A percentile compares a stretch with the other conserved stretches of the same genome.
phyloP scores from a whole-genome alignment of 2,888 invertebrate species.

The Tanytarsus gracilentus region DNA sequence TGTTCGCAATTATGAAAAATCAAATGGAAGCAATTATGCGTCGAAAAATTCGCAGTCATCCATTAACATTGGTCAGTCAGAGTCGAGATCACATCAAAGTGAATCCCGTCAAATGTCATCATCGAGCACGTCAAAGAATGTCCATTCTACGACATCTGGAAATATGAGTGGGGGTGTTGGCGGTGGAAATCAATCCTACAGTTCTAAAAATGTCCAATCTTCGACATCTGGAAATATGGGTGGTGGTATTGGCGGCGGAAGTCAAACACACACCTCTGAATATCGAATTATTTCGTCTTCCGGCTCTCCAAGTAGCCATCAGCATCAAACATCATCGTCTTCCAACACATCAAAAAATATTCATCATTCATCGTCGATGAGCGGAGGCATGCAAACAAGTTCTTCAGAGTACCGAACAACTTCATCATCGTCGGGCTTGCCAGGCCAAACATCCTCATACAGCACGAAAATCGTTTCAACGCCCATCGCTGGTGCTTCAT shows the following conservation, averaged over 20 bases:
- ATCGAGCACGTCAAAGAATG: background rate
- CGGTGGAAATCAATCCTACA: too few species aligned
- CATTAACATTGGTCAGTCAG: background rate
- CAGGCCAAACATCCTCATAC: background rate
- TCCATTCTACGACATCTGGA: too few species aligned
- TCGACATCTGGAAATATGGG: too few species aligned
- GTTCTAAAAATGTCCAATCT: too few species aligned
- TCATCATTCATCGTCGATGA: background rate
- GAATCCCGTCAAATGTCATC: background rate
- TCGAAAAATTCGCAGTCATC: constrained; percentile 4
- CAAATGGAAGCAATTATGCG: background rate
- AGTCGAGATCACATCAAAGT: background rate
- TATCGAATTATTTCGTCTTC: too few species aligned
- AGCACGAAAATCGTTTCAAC: background rate
- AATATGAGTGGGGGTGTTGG: background rate
- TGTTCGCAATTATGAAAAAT: constrained; percentile 9
- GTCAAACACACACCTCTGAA: too few species aligned
- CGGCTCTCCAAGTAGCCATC: too few species aligned
- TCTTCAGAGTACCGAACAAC: constrained; percentile 7
- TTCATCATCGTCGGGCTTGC: background rate
- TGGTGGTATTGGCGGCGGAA: too few species aligned
- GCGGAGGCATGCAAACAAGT: background rate
- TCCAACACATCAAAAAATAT: background rate
- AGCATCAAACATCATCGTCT: too few species aligned
- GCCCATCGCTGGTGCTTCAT: constrained; percentile 21